These are phyloP conservation scores for Epirrhoe alternata DNA, from an alignment of 2,888 invertebrate species.

Conservation along the genomic window DNA sequence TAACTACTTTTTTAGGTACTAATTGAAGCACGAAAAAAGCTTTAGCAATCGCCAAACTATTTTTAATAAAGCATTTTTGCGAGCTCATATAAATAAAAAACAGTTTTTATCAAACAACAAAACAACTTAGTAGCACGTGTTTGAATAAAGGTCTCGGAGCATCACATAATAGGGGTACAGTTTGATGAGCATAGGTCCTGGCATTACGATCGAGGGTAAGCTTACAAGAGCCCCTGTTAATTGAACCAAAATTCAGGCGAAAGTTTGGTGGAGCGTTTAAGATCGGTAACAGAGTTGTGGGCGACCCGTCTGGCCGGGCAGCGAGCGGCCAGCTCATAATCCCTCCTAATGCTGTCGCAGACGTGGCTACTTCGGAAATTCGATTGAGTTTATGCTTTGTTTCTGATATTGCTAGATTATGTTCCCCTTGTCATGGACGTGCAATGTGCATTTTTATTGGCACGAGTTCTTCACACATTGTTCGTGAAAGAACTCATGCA, in stretches of 20 bases:
- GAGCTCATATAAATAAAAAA: too few species aligned
- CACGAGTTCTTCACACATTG: too few species aligned
- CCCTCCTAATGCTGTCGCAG: slow-evolving; percentile 49
- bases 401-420: slow-evolving; percentile 14
- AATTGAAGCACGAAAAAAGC: too few species aligned
- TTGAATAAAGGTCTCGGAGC: slow-evolving; percentile 40
- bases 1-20: too few species aligned
- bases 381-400: slow-evolving; percentile 33
- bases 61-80: too few species aligned
- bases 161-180: slow-evolving; percentile 44
- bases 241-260: slow-evolving; percentile 56
- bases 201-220: slow-evolving; percentile 47
- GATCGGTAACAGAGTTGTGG: slow-evolving; percentile 51
- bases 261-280: slow-evolving; percentile 59
- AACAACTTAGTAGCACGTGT: slow-evolving; percentile 42
- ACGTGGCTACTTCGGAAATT: slow-evolving; percentile 38
- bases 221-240: slow-evolving; percentile 48
- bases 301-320: slow-evolving; percentile 39
- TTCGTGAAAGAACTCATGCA: too few species aligned
- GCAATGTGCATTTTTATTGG: too few species aligned
- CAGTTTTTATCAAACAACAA: slow-evolving; percentile 22
- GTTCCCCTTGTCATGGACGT: too few species aligned
- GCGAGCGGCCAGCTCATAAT: slow-evolving; percentile 50
- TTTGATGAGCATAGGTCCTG: slow-evolving; percentile 44
- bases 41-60: too few species aligned